phyloP scores from a whole-genome alignment of 2,113 vertebrate genomes.

The Cyrtonyx montezumae region DNA sequence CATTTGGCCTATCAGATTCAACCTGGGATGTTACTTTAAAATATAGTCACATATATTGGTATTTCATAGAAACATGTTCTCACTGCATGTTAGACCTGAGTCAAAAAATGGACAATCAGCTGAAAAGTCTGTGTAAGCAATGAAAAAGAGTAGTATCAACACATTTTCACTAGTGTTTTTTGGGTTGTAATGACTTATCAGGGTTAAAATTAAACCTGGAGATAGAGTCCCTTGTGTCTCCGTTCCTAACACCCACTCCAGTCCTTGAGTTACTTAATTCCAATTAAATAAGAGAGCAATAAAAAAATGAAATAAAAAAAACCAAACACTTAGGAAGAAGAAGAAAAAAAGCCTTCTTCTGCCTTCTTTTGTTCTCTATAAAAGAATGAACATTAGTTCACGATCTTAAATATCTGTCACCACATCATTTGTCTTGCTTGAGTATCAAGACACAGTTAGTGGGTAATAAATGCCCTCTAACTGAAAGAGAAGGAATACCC shows the following conservation, averaged over 20 bases:
- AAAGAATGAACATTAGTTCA: slow-evolving; percentile 20
- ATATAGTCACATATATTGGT: background rate
- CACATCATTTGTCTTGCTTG: slow-evolving; percentile 53
- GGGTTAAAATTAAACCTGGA: background rate
- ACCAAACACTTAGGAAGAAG: background rate
- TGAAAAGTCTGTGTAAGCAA: background rate
- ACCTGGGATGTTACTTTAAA: background rate
- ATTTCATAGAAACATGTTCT: background rate
- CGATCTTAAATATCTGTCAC: slow-evolving; percentile 59
- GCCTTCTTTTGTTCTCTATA: background rate
- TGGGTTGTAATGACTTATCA: background rate
- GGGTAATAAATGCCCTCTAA: slow-evolving; percentile 50
- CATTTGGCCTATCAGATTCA: accelerated
- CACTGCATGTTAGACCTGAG: background rate
- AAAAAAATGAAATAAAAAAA: background rate
- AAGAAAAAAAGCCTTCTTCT: background rate
- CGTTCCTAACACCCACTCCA: background rate
- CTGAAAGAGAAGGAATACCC: slow-evolving; percentile 50
- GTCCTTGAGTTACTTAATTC: background rate
- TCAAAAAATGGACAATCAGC: background rate
- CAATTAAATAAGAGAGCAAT: background rate
- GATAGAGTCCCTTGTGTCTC: background rate
- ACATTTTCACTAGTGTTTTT: background rate
- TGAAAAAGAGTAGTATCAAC: background rate
- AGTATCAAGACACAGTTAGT: slow-evolving; percentile 26